Conservation (phyloP, 2,113 vertebrate genomes). For the Maylandia zebra region DNA sequence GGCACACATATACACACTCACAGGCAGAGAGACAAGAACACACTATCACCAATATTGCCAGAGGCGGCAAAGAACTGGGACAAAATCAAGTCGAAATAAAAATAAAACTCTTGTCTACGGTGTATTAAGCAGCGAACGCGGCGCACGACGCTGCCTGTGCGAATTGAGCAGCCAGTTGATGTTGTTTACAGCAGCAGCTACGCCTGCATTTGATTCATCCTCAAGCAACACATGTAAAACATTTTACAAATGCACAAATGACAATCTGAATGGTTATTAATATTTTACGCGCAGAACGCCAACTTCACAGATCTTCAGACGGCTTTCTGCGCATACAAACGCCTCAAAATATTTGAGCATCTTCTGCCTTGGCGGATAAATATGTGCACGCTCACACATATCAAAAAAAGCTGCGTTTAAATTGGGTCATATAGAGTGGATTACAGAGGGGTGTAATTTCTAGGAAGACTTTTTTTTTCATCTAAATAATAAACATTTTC, state of each 20-base stretch:
- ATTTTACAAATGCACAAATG: background rate
- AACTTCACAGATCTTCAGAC: background rate
- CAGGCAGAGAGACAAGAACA: background rate
- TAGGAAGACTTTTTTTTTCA: background rate
- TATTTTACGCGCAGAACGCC: background rate
- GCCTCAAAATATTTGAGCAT: background rate
- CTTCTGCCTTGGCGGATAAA: background rate
- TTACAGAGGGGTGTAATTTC: background rate
- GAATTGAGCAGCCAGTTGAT: conserved; percentile 4
- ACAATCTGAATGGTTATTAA: background rate
- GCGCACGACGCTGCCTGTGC: background rate
- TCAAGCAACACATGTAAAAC: background rate
- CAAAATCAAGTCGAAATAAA: conserved; percentile 35
- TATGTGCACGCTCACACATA: background rate
- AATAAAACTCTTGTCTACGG: conserved; percentile 23
- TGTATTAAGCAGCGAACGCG: background rate
- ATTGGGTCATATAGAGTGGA: background rate
- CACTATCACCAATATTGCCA: conserved; percentile 5
- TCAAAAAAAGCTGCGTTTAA: background rate
- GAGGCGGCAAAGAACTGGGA: conserved; percentile 21
- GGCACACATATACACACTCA: background rate
- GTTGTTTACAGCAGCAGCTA: conserved; percentile 24
- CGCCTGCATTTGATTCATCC: background rate
- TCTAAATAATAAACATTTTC: background rate
- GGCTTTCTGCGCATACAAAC: background rate